Evolutionary conservation across 1,140 invertebrate genomes (phyloP).

Genomic region (Tetramorium parvispinum): DNA sequence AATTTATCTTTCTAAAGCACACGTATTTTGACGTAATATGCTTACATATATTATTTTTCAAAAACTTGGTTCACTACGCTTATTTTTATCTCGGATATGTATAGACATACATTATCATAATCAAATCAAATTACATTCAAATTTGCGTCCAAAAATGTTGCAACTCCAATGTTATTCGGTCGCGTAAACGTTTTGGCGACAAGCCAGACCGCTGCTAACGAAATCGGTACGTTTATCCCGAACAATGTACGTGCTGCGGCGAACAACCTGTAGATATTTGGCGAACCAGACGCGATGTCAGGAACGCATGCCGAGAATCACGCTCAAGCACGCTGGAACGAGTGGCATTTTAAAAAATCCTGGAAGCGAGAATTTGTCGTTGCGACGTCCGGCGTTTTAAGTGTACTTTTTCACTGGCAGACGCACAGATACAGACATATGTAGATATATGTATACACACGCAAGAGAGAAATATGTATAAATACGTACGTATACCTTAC

Average conservation of each 20-base stretch:
- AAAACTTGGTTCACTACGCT: neutral
- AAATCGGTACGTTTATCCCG: constrained; percentile 80
- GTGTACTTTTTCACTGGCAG: constrained; percentile 51
- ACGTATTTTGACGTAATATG: neutral
- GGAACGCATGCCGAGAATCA: constrained; percentile 24
- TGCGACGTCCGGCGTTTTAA: constrained; percentile 44
- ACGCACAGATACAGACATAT: neutral
- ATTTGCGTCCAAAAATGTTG: constrained; percentile 61
- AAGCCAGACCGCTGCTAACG: constrained; percentile 77
- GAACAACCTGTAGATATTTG: constrained; percentile 82
- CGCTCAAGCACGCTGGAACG: neutral
- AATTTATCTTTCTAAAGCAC: neutral
- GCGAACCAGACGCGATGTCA: constrained; percentile 57
- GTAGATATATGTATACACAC: neutral
- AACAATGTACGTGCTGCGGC: constrained; percentile 76
- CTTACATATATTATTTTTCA: neutral
- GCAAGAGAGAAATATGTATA: neutral
- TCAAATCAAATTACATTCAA: constrained; percentile 4
- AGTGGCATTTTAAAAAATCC: constrained; percentile 53
- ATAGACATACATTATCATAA: neutral
- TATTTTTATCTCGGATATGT: neutral
- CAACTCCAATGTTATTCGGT: constrained; percentile 28
- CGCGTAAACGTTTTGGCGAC: constrained; percentile 78
- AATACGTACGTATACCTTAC: neutral
- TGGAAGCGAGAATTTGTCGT: constrained; percentile 31